Percentiles rank a stretch among this genome's conserved stretches.
These are phyloP conservation scores for Cerastis leucographa DNA, from an alignment of 2,888 invertebrate species.

Conservation along the genomic window DNA sequence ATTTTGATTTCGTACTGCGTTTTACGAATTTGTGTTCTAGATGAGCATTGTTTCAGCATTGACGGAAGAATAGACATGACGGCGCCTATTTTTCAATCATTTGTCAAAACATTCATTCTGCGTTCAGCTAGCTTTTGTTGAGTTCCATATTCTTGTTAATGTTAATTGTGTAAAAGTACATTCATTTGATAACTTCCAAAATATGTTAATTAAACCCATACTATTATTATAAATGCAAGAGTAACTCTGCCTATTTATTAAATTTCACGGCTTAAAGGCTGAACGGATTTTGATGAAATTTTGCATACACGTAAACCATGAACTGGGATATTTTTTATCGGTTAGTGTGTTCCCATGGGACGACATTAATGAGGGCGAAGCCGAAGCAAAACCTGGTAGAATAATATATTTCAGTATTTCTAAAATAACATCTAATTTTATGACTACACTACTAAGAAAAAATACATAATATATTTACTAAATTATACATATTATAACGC, in stretches of 20 bases:
- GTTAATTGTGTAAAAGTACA: too few species aligned
- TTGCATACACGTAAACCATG: background rate
- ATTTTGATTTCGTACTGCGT: constrained; percentile 48
- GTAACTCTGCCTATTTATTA: background rate
- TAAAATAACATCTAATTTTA: background rate
- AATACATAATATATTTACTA: too few species aligned
- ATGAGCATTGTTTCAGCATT: constrained; percentile 80
- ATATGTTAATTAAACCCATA: background rate
- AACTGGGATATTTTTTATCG: background rate
- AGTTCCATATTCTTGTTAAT: constrained; percentile 12
- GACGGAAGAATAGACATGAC: constrained; percentile 82
- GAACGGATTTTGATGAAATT: background rate
- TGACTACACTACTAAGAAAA: background rate
- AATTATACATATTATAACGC: too few species aligned
- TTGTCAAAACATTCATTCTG: constrained; percentile 69
- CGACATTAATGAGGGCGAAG: background rate
- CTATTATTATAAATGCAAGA: too few species aligned
- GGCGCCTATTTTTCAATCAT: constrained; percentile 81
- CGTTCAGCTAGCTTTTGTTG: constrained; percentile 29
- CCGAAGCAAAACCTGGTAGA: background rate
- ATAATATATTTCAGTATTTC: background rate
- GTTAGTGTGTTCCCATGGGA: background rate
- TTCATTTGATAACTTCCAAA: background rate
- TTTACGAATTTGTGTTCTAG: constrained; percentile 53
- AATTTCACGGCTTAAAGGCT: background rate